Percentiles rank a stretch among this genome's conserved stretches.
Conservation (phyloP, 2,113 vertebrate species). For the Hystrix brachyura region DNA sequence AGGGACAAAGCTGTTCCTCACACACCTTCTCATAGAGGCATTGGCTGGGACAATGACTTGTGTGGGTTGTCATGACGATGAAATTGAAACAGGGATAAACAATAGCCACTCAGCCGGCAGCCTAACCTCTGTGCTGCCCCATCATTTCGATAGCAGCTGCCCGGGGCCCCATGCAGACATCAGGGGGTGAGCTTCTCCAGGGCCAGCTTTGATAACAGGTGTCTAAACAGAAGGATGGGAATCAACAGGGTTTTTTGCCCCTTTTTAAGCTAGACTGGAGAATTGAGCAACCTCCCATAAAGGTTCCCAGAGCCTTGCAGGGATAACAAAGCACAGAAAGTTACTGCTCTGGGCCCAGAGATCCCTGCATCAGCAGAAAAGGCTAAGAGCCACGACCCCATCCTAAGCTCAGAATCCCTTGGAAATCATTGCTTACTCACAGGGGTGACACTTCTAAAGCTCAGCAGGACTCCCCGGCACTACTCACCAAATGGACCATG, state of each 20-base stretch:
- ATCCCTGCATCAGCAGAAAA: not conserved
- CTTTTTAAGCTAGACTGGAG: constrained; percentile 1
- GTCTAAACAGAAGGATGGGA: constrained; percentile 2
- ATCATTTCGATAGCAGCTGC: constrained; percentile 4
- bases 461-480: not conserved
- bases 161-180: not conserved
- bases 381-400: not conserved
- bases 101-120: constrained; percentile 72
- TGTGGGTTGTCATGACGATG: constrained; percentile 80
- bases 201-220: not conserved
- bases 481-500: constrained; percentile 45
- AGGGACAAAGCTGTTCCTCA: not conserved
- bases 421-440: not conserved
- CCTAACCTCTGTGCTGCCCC: constrained; percentile 70
- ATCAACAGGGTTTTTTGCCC: constrained; percentile 1
- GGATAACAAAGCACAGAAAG: not conserved
- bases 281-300: not conserved
- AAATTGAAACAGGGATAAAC: constrained; percentile 81
- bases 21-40: not conserved
- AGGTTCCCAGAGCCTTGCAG: not conserved
- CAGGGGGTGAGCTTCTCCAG: not conserved
- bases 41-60: not conserved
- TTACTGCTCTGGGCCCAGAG: not conserved
- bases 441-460: not conserved
- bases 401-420: not conserved